Conservation (phyloP, 92 coral and sea anemone genomes). For the Phenganax subtilis region DNA sequence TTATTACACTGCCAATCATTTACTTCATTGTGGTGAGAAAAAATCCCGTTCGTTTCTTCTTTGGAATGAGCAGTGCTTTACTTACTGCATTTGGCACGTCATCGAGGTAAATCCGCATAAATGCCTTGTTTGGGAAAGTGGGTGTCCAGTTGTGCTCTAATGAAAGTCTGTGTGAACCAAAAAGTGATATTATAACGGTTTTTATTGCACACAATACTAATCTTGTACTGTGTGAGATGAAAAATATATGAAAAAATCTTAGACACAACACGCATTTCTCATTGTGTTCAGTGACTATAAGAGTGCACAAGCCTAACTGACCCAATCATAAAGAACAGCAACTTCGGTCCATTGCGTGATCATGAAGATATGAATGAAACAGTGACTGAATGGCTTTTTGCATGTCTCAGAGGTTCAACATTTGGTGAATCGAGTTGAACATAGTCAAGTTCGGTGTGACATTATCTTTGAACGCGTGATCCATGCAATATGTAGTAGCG, state of each 20-base stretch:
- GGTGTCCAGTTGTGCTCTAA: too few relatives aligned
- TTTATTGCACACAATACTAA: neutral
- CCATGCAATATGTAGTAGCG: too few relatives aligned
- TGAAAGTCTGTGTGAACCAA: too few relatives aligned
- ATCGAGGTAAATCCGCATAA: slow-evolving; percentile 5
- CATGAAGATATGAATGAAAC: too few relatives aligned
- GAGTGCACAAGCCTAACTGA: neutral
- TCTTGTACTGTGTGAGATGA: too few relatives aligned
- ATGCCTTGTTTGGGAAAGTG: too few relatives aligned
- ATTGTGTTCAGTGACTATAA: neutral
- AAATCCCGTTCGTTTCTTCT: slow-evolving; percentile 24
- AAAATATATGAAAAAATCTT: neutral
- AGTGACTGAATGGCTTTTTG: neutral
- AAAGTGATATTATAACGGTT: neutral
- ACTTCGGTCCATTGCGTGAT: neutral
- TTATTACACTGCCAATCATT: slow-evolving; percentile 35
- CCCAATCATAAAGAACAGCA: neutral
- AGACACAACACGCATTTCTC: neutral
- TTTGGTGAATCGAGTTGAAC: too few relatives aligned
- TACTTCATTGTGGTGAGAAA: slow-evolving; percentile 30
- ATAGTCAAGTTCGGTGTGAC: too few relatives aligned
- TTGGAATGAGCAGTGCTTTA: slow-evolving; percentile 38
- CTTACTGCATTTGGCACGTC: slow-evolving; percentile 41
- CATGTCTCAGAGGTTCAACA: neutral
- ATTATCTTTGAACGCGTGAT: too few relatives aligned